Evolutionary conservation across 2,888 invertebrate genomes (phyloP), one percentile per base, ranked within the genome.

Genomic region (Tipula vernalis): DNA sequence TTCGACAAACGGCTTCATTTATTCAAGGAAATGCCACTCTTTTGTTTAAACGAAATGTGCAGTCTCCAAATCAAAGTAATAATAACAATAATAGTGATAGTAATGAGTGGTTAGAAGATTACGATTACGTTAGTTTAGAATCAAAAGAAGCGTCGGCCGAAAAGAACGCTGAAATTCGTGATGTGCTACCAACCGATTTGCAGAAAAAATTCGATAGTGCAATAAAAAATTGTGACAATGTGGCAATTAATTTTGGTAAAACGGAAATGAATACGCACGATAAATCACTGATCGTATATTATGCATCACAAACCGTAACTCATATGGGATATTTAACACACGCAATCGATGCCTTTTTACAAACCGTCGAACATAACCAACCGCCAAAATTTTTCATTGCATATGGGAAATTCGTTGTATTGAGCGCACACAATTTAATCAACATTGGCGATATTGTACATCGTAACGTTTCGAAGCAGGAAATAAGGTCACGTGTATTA

Each of bases 391-490:
- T 95, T 88, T 98, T 98, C 91, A 95, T 98, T 86, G 97, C 97
- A 13, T 97, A 98, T 90, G 97, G 97, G 86, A 98, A 98, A 91
- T 98, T 98, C 91, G 98, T 99, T 10, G 97, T 98, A 47, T 93
- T 99, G 86, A 97, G 97, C 90, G 98, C 98, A 39, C 98, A 98
- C 90, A 95, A 98, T 91, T 93, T 99, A 90, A 97, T 99, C 28
- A 96, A 97, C 90, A 98, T 98, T 88, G 98, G 98, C 86, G 98
- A 99, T 92, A 97, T 96, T 86, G 96, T 98, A 41, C 96, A 98
- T 91, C 94, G 97, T 89, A 97, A 97, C 91, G 94, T 98, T 83
- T 93, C 94, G 41, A 94, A 96, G 89, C 93, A 94, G 87, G 95
- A 96, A 88, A 92, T 97, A 85, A 95, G 95, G 89, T 94, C 95